Evolutionary conservation across 2,797 vertebrate genomes (phyloP), one percentile per base, ranked within the genome.

Genomic region (Helostoma temminkii): DNA sequence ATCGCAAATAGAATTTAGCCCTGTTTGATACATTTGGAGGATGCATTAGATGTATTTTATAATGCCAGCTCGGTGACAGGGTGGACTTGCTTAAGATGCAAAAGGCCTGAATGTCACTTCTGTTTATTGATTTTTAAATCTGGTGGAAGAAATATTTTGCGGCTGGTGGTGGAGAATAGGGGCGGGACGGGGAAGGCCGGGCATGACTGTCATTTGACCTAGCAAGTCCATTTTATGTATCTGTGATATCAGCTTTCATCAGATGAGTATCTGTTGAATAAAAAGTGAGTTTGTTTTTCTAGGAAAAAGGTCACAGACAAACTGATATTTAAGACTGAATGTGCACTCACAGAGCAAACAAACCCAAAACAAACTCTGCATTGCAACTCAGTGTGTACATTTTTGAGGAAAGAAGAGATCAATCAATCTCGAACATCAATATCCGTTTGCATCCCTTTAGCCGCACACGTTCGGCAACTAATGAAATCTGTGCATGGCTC

Each of bases 371-470:
- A 90, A 90, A 91, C 86, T 79, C 83, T 81, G 74, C 83, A 80
- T 80, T 80, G 79, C 82, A 86, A 88, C 83, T 91, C 84, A 53
- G 64, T 88, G 87, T 88, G 87, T 87, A 93, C 80, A 90, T 92
- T 93, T 93, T 92, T 93, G 92, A 91, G 91, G 93, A 89, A 93
- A 88, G 91, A 94, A 89, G 76, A 93, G 93, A 95, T 95, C 94
- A 95, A 94, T 95, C 95, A 95, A 94, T 95, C 93, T 81, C 90
- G 91, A 87, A 93, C 90, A 90, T 96, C 95, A 84, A 95, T 96
- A 95, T 89, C 92, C 82, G 89, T 95, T 97, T 96, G 92, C 93
- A 94, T 95, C 92, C 89, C 88, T 94, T 95, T 94, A 95, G 94
- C 92, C 43, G 81, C 83, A 80, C 80, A 88, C 86, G 85, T 89